Base-by-base conservation (phyloP, 1,140 invertebrate species). In the Physella acuta region DNA sequence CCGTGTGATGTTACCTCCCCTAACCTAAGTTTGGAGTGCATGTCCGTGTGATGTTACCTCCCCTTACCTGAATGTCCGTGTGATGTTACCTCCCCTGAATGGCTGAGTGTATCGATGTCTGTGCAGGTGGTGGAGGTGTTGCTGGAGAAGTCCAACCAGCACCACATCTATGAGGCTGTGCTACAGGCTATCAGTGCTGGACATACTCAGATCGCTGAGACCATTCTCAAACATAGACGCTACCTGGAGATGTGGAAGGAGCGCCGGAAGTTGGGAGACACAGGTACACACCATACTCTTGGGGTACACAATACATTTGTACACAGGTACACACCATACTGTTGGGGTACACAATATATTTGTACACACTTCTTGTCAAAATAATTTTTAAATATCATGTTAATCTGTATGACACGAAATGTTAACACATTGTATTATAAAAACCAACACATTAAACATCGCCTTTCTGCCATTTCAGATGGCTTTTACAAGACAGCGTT, bases 141-240 rank as follows among this genome's bases (percentile, higher is more conserved):
- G 17, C 67, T 82, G 66, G 79, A 82, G 44, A 70, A 76, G 24
- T 78, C 79, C 11, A 81, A 75, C 62, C 73, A 75, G 30, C 76
- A 75, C 24, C 78, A 81, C 72, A 82, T 85, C 49, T 78, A 83
- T 26, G 81, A 85, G 70, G 82, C 83, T 0, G 78, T 84, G 0
- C 69, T 85, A n/a, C 79, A 82, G 55, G 81, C 83, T 55, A 85
- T 85, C 70, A 82, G 78, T 63, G 75, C 80, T 17, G 80, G 81
- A 0, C 80, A 84, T 70, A 77, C 79, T 26, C 78, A 84, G 68
- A 84, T 84, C 36, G 82, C 82, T 14, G 82, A 84, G 71, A 75
- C 75, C 5, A 84, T 85, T 51, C 71, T 85, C 0, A 82, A 82
- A 37, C 82, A 85, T 70, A 74, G 76, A 16, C 76, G 82, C 14